Percentiles rank a stretch among this genome's conserved stretches.
Evolutionary conservation across 1,140 invertebrate species (phyloP).

Genomic region (Oedothorax gibbosus): DNA sequence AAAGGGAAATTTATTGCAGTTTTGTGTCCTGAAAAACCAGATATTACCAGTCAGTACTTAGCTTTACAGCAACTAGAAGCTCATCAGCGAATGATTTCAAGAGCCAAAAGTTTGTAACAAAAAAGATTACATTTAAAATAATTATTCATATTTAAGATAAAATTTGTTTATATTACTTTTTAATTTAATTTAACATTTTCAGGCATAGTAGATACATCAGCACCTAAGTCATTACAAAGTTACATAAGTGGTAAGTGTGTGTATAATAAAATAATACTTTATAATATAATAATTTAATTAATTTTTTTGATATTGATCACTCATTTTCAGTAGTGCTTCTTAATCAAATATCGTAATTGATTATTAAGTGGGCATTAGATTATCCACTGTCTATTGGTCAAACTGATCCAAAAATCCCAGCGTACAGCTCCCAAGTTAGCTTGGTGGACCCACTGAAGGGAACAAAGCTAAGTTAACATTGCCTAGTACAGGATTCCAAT

Average conservation of each 20-base stretch:
- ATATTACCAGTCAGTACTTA: slow-evolving; percentile 51
- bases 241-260: slow-evolving; percentile 41
- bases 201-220: slow-evolving; percentile 45
- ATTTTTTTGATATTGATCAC: no score
- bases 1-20: slow-evolving; percentile 1
- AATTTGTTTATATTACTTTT: slow-evolving; percentile 3
- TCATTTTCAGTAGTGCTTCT: no score
- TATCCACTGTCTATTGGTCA: no score
- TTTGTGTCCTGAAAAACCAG: slow-evolving; percentile 40
- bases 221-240: slow-evolving; percentile 50
- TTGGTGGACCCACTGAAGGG: no score
- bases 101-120: slow-evolving; percentile 40
- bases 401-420: no score
- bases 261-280: neutral
- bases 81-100: slow-evolving; percentile 49
- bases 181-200: neutral
- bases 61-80: slow-evolving; percentile 49
- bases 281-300: no score
- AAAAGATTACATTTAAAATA: neutral
- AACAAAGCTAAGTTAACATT: no score
- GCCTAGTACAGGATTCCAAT: no score
- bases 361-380: no score
- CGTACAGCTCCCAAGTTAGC: no score
- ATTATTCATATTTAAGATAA: neutral
- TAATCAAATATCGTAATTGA: no score